Percentiles rank a stretch among this genome's conserved stretches.
Evolutionary conservation across 92 coral and sea anemone species (phyloP).

Genomic region (Phenganax marumi): DNA sequence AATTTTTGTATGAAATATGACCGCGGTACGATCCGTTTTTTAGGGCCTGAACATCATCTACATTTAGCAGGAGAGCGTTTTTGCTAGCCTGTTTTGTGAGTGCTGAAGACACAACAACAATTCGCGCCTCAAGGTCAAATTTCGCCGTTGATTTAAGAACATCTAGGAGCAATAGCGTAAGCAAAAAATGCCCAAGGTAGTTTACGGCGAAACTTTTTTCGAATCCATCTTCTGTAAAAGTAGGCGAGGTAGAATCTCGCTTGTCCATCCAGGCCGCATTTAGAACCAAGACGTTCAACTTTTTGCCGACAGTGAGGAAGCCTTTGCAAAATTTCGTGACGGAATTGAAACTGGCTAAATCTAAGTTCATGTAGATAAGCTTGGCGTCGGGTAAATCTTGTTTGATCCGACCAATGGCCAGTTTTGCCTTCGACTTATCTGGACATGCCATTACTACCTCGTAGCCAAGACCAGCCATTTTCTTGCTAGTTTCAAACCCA

Average conservation of each 20-base stretch:
- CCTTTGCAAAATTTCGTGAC: slow-evolving; percentile 46
- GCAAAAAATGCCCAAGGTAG: slow-evolving; percentile 55
- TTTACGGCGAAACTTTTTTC: slow-evolving; percentile 58
- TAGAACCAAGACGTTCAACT: slow-evolving; percentile 50
- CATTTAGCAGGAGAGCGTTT: slow-evolving; percentile 8
- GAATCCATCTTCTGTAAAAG: slow-evolving; percentile 54
- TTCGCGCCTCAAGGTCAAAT: slow-evolving; percentile 51
- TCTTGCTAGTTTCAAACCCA: slow-evolving; percentile 54
- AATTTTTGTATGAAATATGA: slow-evolving; percentile 52
- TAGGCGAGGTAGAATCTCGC: neutral
- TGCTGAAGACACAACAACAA: slow-evolving; percentile 50
- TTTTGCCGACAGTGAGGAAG: slow-evolving; percentile 47
- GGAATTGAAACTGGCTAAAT: slow-evolving; percentile 52
- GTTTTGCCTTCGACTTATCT: slow-evolving; percentile 38
- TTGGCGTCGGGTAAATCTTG: slow-evolving; percentile 45
- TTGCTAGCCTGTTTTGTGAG: slow-evolving; percentile 26
- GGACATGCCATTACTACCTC: slow-evolving; percentile 58
- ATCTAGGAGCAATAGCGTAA: slow-evolving; percentile 47
- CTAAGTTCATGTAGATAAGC: slow-evolving; percentile 54
- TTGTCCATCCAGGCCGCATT: slow-evolving; percentile 50
- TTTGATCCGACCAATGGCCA: slow-evolving; percentile 48
- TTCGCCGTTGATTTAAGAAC: slow-evolving; percentile 51
- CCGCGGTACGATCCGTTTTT: slow-evolving; percentile 44
- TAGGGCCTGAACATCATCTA: slow-evolving; percentile 51
- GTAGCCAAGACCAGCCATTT: slow-evolving; percentile 57